Percentiles rank a stretch among this genome's conserved stretches.
phyloP scores from a whole-genome alignment of 23 tunicate species.

The Diplosoma virens region DNA sequence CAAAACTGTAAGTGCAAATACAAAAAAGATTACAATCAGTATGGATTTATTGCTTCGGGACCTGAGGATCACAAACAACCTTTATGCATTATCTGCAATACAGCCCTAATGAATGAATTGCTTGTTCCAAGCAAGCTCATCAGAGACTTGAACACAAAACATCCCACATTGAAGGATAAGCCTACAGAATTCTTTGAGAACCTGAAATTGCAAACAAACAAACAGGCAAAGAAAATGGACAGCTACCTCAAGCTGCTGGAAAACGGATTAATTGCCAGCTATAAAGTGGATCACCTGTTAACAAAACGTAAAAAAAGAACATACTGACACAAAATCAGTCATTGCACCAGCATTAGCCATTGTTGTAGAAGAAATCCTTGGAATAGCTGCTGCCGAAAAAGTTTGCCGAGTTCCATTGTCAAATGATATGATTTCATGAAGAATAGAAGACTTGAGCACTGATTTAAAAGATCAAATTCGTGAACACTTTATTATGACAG shows the following conservation, averaged over 20 bases:
- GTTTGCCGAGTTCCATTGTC: conserved; percentile 42
- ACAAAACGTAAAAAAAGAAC: conserved; percentile 61
- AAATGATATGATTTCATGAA: conserved; percentile 43
- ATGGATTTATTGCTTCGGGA: conserved; percentile 52
- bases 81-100: conserved; percentile 66
- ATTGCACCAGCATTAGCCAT: conserved; percentile 67
- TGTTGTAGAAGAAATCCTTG: conserved; percentile 61
- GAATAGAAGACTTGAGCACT: conserved; percentile 51
- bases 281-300: conserved; percentile 65
- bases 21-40: conserved; percentile 52
- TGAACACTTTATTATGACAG: conserved; percentile 47
- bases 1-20: conserved; percentile 42
- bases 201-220: conserved; percentile 66
- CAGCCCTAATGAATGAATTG: conserved; percentile 53
- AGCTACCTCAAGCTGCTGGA: conserved; percentile 75
- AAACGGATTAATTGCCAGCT: conserved; percentile 58
- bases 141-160: conserved; percentile 54
- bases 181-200: conserved; percentile 56
- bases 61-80: conserved; percentile 57
- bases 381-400: conserved; percentile 55
- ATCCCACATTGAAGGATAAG: conserved; percentile 52
- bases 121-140: conserved; percentile 65
- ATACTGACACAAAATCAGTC: conserved; percentile 63
- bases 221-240: conserved; percentile 41
- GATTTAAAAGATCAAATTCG: conserved; percentile 55